These are phyloP conservation scores for Lepilemur septentrionalis DNA, from an alignment of 2,797 vertebrate genomes.

Conservation along the genomic window DNA sequence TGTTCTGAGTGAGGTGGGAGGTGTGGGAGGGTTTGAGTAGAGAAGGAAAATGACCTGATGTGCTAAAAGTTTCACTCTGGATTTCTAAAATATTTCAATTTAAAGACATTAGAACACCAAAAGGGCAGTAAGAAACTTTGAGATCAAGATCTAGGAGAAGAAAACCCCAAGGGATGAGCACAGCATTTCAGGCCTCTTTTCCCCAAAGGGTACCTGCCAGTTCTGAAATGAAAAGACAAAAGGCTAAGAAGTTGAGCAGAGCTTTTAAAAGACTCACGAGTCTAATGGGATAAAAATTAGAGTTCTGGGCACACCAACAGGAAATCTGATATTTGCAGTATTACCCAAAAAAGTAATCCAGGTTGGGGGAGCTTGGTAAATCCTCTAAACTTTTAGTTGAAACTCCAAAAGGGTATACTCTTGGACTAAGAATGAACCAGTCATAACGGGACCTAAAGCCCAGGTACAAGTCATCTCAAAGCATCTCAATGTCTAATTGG, in stretches of 20 bases:
- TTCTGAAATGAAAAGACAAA: neutral
- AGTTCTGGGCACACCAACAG: neutral
- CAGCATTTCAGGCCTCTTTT: neutral
- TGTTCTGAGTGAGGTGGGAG: neutral
- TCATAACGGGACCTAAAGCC: neutral
- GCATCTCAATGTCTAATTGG: neutral
- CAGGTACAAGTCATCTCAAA: neutral
- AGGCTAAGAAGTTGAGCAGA: neutral
- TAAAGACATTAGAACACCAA: neutral
- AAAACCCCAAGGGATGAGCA: neutral
- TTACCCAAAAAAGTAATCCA: neutral
- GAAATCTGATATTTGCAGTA: neutral
- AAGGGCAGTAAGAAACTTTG: neutral
- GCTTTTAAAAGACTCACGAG: neutral
- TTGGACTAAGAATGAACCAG: neutral
- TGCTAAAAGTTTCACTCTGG: neutral
- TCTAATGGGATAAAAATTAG: neutral
- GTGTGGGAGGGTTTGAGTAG: fast-evolving
- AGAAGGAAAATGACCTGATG: neutral
- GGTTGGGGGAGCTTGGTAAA: neutral
- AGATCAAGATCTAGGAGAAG: neutral
- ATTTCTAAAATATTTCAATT: neutral
- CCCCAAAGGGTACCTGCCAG: neutral
- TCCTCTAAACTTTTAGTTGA: neutral
- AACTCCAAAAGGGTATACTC: neutral